Evolutionary conservation across 2,797 vertebrate species (phyloP).

Genomic region (Chrosomus eos): DNA sequence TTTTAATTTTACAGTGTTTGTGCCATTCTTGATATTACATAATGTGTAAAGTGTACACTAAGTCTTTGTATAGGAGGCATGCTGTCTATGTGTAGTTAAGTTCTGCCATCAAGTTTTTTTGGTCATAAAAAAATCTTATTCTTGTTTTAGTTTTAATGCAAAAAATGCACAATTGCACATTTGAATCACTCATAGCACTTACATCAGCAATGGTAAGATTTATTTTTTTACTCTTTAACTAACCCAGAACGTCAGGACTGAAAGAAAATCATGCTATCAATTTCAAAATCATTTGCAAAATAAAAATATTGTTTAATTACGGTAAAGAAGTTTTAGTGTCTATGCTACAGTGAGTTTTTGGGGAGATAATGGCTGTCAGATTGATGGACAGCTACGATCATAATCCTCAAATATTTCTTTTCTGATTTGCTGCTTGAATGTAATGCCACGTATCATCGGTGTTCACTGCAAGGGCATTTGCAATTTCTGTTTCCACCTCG

Average conservation of each 20-base stretch:
- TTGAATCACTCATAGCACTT: background rate
- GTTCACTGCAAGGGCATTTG: background rate
- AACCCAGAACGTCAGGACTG: background rate
- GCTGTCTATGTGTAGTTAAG: background rate
- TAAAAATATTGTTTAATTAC: background rate
- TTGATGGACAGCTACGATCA: background rate
- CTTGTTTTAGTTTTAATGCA: background rate
- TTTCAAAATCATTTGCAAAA: background rate
- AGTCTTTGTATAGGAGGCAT: background rate
- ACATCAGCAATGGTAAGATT: background rate
- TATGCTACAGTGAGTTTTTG: background rate
- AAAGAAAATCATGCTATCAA: background rate
- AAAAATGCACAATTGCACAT: background rate
- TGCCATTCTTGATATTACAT: background rate
- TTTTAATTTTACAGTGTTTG: background rate
- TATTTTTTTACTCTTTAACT: background rate
- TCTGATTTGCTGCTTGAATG: constrained; percentile 7
- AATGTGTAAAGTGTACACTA: background rate
- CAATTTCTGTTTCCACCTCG: constrained; percentile 18
- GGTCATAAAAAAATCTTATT: background rate
- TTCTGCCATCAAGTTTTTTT: background rate
- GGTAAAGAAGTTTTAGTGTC: background rate
- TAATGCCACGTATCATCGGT: background rate
- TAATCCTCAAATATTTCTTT: constrained; percentile 3
- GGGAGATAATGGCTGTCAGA: background rate